phyloP scores from a whole-genome alignment of 2,888 invertebrate species.

The Hofmannophila pseudospretella region DNA sequence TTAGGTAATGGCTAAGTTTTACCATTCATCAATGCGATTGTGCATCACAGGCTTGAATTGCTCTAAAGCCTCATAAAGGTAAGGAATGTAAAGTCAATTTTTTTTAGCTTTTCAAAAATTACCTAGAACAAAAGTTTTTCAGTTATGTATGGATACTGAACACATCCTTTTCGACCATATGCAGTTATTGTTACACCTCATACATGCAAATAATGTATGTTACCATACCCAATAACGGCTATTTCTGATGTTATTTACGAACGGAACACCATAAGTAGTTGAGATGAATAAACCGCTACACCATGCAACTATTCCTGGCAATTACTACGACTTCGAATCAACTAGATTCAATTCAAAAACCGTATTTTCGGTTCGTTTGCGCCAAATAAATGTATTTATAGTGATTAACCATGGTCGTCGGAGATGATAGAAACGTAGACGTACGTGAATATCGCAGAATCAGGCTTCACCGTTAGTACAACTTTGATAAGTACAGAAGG shows the following conservation, averaged over 20 bases:
- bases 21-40: conserved; percentile 8
- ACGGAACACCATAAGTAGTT: too few relatives aligned
- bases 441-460: conserved; percentile 17
- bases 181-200: too few relatives aligned
- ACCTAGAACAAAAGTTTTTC: neutral
- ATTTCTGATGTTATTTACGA: too few relatives aligned
- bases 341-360: neutral
- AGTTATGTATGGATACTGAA: neutral
- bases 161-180: neutral
- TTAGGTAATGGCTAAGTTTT: conserved; percentile 14
- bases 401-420: neutral
- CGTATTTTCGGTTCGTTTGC: neutral
- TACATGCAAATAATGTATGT: too few relatives aligned
- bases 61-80: too few relatives aligned
- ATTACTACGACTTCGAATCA: neutral
- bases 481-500: too few relatives aligned
- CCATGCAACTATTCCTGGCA: too few relatives aligned
- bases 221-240: too few relatives aligned
- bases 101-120: too few relatives aligned
- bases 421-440: conserved; percentile 21
- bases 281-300: too few relatives aligned
- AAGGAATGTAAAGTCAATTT: too few relatives aligned
- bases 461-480: conserved; percentile 63
- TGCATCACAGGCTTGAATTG: too few relatives aligned
- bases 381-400: neutral